These are phyloP conservation scores for Melanerpes formicivorus DNA, from an alignment of 2,113 vertebrate genomes.

Conservation along the genomic window DNA sequence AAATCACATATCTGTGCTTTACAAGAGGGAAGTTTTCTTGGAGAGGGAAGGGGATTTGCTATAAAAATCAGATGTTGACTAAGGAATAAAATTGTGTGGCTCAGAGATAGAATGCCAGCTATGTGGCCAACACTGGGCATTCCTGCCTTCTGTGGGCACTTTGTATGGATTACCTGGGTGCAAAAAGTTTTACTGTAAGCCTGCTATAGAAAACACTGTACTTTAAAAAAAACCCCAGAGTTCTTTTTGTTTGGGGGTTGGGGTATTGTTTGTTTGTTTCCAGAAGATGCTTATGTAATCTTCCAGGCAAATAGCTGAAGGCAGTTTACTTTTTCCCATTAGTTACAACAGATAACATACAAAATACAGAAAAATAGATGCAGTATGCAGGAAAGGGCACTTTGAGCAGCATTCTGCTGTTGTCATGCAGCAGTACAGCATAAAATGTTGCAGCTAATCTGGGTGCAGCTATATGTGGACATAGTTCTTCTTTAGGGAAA, in stretches of 20 bases:
- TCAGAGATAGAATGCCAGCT: neutral
- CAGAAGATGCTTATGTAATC: conserved; percentile 54
- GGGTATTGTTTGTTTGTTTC: neutral
- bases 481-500: neutral
- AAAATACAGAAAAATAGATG: neutral
- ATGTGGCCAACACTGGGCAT: neutral
- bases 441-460: neutral
- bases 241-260: neutral
- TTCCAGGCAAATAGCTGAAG: conserved; percentile 45
- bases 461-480: neutral
- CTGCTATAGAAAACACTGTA: conserved; percentile 9
- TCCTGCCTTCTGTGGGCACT: neutral
- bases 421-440: neutral
- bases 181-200: conserved; percentile 13
- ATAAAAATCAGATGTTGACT: conserved; percentile 4
- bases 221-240: neutral
- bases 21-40: neutral
- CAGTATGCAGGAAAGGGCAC: neutral
- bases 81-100: neutral
- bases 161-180: neutral
- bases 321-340: neutral
- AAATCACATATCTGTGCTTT: neutral
- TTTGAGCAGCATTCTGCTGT: neutral
- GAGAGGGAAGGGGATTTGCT: neutral
- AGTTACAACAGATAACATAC: neutral